Conservation (phyloP, 2,888 invertebrate species). For the Idaea aversata region DNA sequence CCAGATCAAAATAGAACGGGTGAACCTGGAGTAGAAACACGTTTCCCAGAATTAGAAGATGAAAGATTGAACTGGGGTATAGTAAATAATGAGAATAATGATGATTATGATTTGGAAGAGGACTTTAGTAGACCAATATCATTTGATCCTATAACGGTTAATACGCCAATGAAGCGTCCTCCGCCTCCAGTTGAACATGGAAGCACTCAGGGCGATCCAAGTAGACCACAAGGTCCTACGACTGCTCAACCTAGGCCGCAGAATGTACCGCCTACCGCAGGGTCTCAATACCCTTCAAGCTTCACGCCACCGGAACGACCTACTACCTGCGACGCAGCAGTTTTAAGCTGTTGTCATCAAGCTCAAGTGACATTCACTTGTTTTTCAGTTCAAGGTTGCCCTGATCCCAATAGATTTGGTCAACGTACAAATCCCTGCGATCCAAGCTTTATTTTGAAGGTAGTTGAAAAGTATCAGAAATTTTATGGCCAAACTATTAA, state of each 20-base stretch:
- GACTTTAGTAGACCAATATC: slow-evolving; percentile 53
- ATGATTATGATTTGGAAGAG: slow-evolving; percentile 34
- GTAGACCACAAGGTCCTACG: slow-evolving; percentile 14
- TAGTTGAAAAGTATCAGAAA: slow-evolving; percentile 51
- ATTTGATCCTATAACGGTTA: slow-evolving; percentile 46
- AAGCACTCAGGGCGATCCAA: slow-evolving; percentile 38
- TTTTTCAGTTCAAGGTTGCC: slow-evolving; percentile 56
- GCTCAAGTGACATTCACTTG: slow-evolving; percentile 50
- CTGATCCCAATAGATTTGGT: slow-evolving; percentile 65
- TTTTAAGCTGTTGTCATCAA: slow-evolving; percentile 60
- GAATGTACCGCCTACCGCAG: not conserved
- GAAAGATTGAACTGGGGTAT: slow-evolving; percentile 62
- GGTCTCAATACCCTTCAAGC: slow-evolving; percentile 14
- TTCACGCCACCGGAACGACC: slow-evolving; percentile 30
- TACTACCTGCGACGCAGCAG: slow-evolving; percentile 54
- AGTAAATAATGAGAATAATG: slow-evolving; percentile 41
- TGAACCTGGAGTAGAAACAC: slow-evolving; percentile 36
- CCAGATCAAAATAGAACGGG: slow-evolving; percentile 24
- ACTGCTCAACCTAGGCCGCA: slow-evolving; percentile 13
- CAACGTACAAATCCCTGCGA: slow-evolving; percentile 47
- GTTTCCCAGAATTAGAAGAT: slow-evolving; percentile 55
- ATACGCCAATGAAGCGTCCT: slow-evolving; percentile 37
- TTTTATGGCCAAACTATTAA: slow-evolving; percentile 46
- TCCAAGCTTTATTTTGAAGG: slow-evolving; percentile 41
- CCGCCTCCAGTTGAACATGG: slow-evolving; percentile 58